Base-by-base conservation (phyloP, 1,140 invertebrate species). In the Drosophila auraria region DNA sequence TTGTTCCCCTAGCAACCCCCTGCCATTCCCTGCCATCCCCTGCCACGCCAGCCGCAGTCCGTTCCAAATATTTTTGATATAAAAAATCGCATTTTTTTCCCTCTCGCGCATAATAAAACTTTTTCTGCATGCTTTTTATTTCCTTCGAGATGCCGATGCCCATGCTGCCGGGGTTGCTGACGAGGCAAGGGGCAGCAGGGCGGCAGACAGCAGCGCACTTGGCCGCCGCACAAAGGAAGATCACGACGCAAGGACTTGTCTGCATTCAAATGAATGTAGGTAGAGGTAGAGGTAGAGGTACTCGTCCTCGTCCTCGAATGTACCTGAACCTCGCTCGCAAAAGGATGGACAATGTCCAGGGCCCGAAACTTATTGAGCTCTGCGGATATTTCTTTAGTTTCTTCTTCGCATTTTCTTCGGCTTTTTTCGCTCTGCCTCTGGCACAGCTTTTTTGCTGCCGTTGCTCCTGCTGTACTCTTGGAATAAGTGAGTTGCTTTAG, bases 291-390 rank as follows among this genome's bases (percentile, higher is more conserved):
- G 38, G 56, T 27, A 57, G 61, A 61, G 56, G 76, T 79, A 73
- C 56, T 82, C 64, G 33, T 49, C 64, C 42, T 25, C 36, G 53
- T 68, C 83, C 79, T 90, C 86, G 76, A 90, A 90, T 80, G 86
- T 90, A 90, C 86, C 86, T 90, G 86, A 90, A 90, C 86, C 86
- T 78, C 78, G 68, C 70, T 69, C 66, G 56, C 54, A 36, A 72
- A 60, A 90, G 84, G 86, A 90, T 90, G 86, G 86, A 90, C 86
- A 90, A 77, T 90, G 86, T 90, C 86, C 86, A 90, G 86, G 62
- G 79, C 42, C 74, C 78, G 76, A 89, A 84, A 84, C 65, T 76
- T 87, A 89, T 87, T 87, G 83, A 87, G 83, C 77, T 80, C 25
- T 63, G 83, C 69, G 73, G 72, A 87, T 79, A 79, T 54, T 78